Evolutionary conservation across 2,888 invertebrate genomes (phyloP).

Genomic region (Deilephila porcellus): DNA sequence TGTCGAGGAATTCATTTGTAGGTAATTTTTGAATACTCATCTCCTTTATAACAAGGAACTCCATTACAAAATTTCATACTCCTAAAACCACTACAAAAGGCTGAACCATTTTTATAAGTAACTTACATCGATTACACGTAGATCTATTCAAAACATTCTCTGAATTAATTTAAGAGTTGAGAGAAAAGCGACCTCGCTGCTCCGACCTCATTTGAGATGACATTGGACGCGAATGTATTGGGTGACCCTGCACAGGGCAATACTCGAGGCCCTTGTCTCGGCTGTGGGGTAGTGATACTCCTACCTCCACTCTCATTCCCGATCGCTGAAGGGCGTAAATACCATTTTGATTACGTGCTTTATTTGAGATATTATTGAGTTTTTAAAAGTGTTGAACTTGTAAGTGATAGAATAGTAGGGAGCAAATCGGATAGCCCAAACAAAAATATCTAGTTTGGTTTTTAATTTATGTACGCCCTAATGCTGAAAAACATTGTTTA

Average conservation of each 20-base stretch:
- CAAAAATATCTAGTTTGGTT: too few relatives aligned
- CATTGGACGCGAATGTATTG: conserved; percentile 14
- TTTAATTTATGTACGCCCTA: too few relatives aligned
- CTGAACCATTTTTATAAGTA: too few relatives aligned
- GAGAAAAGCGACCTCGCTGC: not conserved
- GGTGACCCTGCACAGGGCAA: conserved; percentile 22
- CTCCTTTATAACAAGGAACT: too few relatives aligned
- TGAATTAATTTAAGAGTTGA: conserved; percentile 5
- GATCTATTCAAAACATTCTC: conserved; percentile 5
- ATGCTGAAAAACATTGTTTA: too few relatives aligned
- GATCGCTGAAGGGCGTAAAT: not conserved
- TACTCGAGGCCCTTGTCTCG: conserved; percentile 7
- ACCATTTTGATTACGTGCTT: not conserved
- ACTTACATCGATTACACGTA: not conserved
- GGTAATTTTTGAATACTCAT: too few relatives aligned
- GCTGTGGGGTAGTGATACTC: not conserved
- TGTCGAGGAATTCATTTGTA: too few relatives aligned
- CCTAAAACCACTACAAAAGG: not conserved
- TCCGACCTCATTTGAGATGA: conserved; percentile 13
- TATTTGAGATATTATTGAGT: too few relatives aligned
- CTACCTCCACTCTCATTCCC: not conserved
- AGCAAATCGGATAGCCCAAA: too few relatives aligned
- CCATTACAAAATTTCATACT: too few relatives aligned
- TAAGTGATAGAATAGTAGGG: too few relatives aligned
- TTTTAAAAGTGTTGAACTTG: too few relatives aligned